Evolutionary conservation across 2,888 invertebrate species (phyloP), one percentile per base, ranked within the genome.

Genomic region (Beris morrisii): DNA sequence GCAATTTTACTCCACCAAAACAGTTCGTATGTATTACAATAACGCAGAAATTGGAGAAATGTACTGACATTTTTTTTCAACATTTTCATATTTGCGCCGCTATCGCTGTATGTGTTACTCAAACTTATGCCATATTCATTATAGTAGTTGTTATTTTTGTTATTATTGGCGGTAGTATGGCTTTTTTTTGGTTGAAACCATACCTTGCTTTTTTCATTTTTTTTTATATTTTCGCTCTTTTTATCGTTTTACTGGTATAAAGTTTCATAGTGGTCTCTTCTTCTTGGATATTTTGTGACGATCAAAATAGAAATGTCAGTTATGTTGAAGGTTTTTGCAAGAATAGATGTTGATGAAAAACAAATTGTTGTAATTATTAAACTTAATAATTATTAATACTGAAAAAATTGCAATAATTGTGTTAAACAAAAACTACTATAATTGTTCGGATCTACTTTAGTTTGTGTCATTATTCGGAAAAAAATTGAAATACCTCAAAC

Each of bases 281-380:
- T 31, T 59, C 59, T 59, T 61, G 52, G 61, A 38, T 61, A 61
- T 50, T 50, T 61, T 32, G 22, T 50, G 52, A 50, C 38, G 52
- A 22, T 61, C 50, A 32, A 65, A 65, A 65, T 71, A 69, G 71
- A 74, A 73, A 74, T 72, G 71, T 74, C 71, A 74, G 74, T 74
- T 73, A 70, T 71, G 70, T 71, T 72, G 72, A 73, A 72, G 73
- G 71, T 74, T 74, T 73, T 74, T 74, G 72, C 74, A 73, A 71
- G 73, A 71, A 72, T 72, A 72, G 72, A 67, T 69, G 69, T 65
- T 43, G 32, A 43, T 44, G 53, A 57, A 48, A 58, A 64, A 54
- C 30, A 32, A 56, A 50, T 64, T 48, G 46, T 56, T 55, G 31
- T 61, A 61, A 48, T 38, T 48, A 64, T 15, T 38, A 43, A 13